A percentile compares a stretch with the other conserved stretches of the same genome.
Conservation (phyloP, 1,140 invertebrate genomes). For the Neodiprion virginianus region DNA sequence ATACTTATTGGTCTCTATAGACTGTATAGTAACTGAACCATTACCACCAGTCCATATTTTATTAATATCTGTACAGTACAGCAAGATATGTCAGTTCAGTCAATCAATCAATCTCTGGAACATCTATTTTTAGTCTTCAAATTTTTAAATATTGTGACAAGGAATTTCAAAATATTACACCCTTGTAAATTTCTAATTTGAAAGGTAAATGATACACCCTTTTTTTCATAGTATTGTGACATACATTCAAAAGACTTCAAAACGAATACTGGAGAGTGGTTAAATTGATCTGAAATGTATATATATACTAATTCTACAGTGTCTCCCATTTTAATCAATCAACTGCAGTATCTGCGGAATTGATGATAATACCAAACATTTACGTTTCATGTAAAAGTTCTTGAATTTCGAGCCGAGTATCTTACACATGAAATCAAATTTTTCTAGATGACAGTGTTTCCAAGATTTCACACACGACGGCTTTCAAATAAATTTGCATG, state of each 20-base stretch:
- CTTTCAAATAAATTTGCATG: no score
- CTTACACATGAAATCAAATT: no score
- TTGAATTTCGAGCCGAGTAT: no score
- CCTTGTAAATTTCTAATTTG: constrained; percentile 4
- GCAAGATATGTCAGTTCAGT: constrained; percentile 11
- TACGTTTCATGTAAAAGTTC: no score
- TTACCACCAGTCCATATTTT: constrained; percentile 57
- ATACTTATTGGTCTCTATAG: constrained; percentile 29
- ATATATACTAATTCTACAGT: background rate
- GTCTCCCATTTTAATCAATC: no score
- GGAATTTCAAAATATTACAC: no score
- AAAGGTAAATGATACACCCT: background rate
- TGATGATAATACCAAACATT: no score
- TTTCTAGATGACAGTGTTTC: no score
- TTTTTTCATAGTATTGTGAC: background rate
- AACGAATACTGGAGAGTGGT: no score
- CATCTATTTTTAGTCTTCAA: background rate
- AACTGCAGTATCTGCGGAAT: no score
- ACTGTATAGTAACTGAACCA: constrained; percentile 31
- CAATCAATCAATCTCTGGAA: constrained; percentile 9
- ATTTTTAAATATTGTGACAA: background rate
- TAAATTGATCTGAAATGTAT: background rate
- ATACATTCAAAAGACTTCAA: no score
- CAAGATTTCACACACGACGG: no score
- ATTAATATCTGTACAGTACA: constrained; percentile 38